Percentiles rank a stretch among this genome's conserved stretches.
Evolutionary conservation across 2,113 vertebrate species (phyloP).

Genomic region (Stigmatopora argus): DNA sequence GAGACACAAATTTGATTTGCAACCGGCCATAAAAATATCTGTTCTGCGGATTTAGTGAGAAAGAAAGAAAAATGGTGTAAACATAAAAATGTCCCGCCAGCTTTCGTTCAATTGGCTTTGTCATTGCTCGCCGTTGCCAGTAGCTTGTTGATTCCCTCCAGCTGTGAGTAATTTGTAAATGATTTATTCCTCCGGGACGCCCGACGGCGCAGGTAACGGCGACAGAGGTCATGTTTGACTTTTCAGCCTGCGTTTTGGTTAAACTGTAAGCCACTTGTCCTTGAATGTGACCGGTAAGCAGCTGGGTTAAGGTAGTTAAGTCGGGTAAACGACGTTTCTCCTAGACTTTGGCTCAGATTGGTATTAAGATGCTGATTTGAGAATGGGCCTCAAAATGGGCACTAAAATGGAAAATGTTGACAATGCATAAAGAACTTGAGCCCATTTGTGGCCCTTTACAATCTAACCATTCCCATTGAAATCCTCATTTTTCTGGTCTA

Average conservation of each 20-base stretch:
- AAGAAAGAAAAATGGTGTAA: too few species aligned
- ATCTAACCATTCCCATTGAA: not conserved
- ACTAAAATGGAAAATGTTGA: not conserved
- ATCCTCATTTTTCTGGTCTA: not conserved
- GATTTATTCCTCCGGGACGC: not conserved
- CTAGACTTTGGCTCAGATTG: not conserved
- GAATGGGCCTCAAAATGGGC: not conserved
- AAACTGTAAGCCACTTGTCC: conserved; percentile 35
- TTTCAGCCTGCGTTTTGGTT: conserved; percentile 10
- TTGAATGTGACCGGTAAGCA: not conserved
- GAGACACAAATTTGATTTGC: too few species aligned
- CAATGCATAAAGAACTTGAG: not conserved
- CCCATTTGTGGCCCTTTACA: not conserved
- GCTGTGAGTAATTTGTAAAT: not conserved
- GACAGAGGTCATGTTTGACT: conserved; percentile 24
- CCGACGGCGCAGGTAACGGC: conserved; percentile 1
- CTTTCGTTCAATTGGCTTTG: not conserved
- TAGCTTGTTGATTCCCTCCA: not conserved
- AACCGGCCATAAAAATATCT: too few species aligned
- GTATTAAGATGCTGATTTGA: not conserved
- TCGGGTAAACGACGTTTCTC: not conserved
- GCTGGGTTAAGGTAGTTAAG: not conserved
- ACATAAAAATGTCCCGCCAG: too few species aligned
- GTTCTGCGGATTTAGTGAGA: too few species aligned
- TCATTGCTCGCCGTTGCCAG: not conserved